Percentiles rank a stretch among this genome's conserved stretches.
Evolutionary conservation across 2,888 invertebrate species (phyloP).

Genomic region (Athrips mouffetella): DNA sequence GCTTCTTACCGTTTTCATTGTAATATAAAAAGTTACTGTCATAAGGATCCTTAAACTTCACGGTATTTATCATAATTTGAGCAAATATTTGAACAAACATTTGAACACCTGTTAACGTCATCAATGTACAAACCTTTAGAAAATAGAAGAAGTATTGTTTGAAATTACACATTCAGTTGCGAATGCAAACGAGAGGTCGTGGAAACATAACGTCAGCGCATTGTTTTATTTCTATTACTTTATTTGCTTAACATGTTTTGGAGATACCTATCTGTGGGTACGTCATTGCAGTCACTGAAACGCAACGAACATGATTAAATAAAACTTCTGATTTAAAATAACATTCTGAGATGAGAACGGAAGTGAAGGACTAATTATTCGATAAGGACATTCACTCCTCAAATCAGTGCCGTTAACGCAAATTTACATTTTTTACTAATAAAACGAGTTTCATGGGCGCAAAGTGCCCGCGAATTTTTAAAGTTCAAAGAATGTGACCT

Average conservation of each 20-base stretch:
- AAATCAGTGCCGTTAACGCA: conserved; percentile 11
- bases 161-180: neutral
- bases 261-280: too few relatives aligned
- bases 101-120: conserved; percentile 3
- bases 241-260: conserved; percentile 20
- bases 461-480: conserved; percentile 11
- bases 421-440: conserved; percentile 15
- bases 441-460: conserved; percentile 13
- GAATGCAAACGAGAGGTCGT: neutral
- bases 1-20: neutral
- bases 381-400: conserved; percentile 14
- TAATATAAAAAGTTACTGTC: neutral
- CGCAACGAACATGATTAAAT: conserved; percentile 11
- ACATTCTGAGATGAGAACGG: neutral
- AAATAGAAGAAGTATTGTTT: too few relatives aligned
- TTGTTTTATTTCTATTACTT: conserved; percentile 21
- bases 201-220: conserved; percentile 20
- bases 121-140: too few relatives aligned
- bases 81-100: neutral
- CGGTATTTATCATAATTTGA: neutral
- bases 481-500: conserved; percentile 17
- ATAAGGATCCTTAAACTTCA: neutral
- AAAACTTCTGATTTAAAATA: conserved; percentile 8
- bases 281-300: conserved; percentile 30
- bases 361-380: neutral